phyloP scores from a whole-genome alignment of 2,888 invertebrate genomes.

The Lobophora halterata region DNA sequence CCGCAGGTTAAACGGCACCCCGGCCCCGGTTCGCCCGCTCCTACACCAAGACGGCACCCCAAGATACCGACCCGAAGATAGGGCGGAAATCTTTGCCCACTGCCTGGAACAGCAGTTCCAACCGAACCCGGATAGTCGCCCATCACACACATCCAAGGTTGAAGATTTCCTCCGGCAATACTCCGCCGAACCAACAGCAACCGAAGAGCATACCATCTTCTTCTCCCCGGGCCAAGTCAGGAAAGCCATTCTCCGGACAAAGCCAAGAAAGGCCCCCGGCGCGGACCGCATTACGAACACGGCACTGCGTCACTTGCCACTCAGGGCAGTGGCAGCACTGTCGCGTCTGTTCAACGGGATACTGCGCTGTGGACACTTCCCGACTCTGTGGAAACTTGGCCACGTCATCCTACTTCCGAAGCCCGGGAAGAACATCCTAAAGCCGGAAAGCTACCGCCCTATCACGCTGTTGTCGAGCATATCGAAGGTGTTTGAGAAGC shows the following conservation, averaged over 20 bases:
- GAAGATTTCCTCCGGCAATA: not conserved
- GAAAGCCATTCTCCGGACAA: not conserved
- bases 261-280: constrained; percentile 7
- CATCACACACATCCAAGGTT: not conserved
- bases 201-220: not conserved
- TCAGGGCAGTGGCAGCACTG: not conserved
- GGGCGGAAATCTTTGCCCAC: not conserved
- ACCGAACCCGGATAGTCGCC: not conserved
- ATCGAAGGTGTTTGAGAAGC: constrained; percentile 29
- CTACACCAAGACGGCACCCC: too few species aligned
- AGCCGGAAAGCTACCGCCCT: constrained; percentile 26
- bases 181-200: not conserved
- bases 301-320: not conserved
- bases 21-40: too few species aligned
- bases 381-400: constrained; percentile 22
- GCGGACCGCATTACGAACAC: constrained; percentile 4
- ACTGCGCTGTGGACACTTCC: constrained; percentile 13
- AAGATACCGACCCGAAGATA: not conserved
- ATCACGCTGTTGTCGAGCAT: constrained; percentile 15
- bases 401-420: constrained; percentile 30
- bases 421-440: constrained; percentile 23
- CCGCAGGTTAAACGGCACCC: too few species aligned
- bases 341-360: constrained; percentile 18
- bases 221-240: constrained; percentile 6
- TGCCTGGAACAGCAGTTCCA: not conserved